A percentile compares a stretch with the other conserved stretches of the same genome.
These are phyloP conservation scores for Psittacula derbiana DNA, from an alignment of 2,797 vertebrate species.

Conservation along the genomic window DNA sequence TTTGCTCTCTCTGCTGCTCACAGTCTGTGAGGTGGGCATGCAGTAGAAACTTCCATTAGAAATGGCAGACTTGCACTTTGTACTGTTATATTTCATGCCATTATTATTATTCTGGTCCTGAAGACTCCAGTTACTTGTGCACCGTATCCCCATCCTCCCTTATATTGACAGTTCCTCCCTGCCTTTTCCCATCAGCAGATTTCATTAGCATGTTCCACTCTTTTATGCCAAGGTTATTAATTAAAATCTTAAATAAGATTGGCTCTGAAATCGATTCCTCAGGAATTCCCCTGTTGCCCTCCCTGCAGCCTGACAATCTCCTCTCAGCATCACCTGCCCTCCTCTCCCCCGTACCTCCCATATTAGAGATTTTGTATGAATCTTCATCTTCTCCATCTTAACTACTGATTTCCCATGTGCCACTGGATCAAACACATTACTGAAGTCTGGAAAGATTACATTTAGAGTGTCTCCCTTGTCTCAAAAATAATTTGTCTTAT, in stretches of 20 bases:
- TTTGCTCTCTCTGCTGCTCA: fast-evolving
- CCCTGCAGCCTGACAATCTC: background rate
- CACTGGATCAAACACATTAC: background rate
- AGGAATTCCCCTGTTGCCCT: constrained; percentile 40
- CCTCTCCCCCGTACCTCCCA: background rate
- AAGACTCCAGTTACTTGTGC: background rate
- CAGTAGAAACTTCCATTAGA: background rate
- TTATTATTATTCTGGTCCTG: background rate
- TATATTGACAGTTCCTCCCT: background rate
- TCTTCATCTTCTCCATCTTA: constrained; percentile 34
- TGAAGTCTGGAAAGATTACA: constrained; percentile 41
- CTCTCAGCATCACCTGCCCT: background rate
- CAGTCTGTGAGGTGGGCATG: fast-evolving
- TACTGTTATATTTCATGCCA: background rate
- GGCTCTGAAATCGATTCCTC: constrained; percentile 42
- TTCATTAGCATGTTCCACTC: constrained; percentile 49
- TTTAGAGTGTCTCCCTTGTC: background rate
- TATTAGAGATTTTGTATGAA: background rate
- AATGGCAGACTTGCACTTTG: background rate
- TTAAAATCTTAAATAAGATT: constrained; percentile 64
- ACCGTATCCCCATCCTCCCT: background rate
- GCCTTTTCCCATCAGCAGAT: constrained; percentile 25
- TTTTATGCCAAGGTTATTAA: constrained; percentile 58
- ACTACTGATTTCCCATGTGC: constrained; percentile 31
- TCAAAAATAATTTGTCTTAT: constrained; percentile 6